phyloP scores from a whole-genome alignment of 2,888 invertebrate genomes.

The Sesia apiformis region DNA sequence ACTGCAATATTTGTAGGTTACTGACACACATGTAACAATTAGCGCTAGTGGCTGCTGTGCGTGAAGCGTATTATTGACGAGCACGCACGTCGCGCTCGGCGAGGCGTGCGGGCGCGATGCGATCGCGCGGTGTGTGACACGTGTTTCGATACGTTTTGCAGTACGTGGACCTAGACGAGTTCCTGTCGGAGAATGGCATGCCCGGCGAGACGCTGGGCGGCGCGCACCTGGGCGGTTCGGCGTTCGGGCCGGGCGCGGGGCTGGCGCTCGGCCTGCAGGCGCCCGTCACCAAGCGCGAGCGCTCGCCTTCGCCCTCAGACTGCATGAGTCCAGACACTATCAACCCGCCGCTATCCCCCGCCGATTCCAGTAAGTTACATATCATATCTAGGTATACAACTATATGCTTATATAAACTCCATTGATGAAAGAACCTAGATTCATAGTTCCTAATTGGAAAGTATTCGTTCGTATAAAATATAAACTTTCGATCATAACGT shows the following conservation, averaged over 20 bases:
- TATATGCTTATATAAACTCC: no score
- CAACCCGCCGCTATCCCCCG: conserved; percentile 91
- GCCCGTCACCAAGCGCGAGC: conserved; percentile 88
- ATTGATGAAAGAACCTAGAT: no score
- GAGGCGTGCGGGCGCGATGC: conserved; percentile 6
- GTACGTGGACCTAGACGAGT: conserved; percentile 98
- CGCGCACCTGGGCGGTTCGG: conserved; percentile 78
- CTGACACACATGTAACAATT: not conserved
- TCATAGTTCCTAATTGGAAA: no score
- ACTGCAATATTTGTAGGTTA: not conserved
- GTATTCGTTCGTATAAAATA: no score
- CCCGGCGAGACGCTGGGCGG: conserved; percentile 84
- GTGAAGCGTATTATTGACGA: conserved; percentile 4
- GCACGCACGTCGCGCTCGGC: conserved; percentile 15
- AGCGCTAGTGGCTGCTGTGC: not conserved
- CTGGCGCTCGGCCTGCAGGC: conserved; percentile 76
- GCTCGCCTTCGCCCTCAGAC: conserved; percentile 90
- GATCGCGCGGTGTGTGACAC: conserved; percentile 8
- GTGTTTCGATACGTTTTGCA: conserved; percentile 58
- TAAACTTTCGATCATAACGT: no score
- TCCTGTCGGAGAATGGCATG: conserved; percentile 95
- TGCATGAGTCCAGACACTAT: conserved; percentile 92
- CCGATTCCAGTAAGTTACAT: conserved; percentile 85
- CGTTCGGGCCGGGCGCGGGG: conserved; percentile 73
- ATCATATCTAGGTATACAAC: not conserved